phyloP scores from a whole-genome alignment of 2,797 vertebrate species.

The Ispidina picta region DNA sequence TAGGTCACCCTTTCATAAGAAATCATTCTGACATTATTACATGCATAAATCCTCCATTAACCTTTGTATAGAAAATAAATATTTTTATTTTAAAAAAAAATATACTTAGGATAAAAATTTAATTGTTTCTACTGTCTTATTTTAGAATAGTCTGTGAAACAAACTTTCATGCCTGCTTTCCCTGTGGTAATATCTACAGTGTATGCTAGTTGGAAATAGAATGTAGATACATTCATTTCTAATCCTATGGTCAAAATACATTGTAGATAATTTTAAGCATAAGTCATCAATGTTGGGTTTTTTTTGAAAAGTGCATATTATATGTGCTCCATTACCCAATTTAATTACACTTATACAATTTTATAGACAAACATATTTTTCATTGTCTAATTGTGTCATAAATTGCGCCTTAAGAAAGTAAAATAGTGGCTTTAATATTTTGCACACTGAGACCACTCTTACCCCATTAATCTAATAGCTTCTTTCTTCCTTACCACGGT shows the following conservation, averaged over 20 bases:
- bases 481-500: background rate
- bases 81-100: background rate
- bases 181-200: background rate
- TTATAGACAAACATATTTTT: background rate
- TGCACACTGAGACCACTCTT: background rate
- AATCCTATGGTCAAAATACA: background rate
- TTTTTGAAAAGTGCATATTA: background rate
- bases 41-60: constrained; percentile 6
- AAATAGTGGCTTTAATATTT: background rate
- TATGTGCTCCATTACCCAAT: background rate
- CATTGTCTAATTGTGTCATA: background rate
- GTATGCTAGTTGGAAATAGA: background rate
- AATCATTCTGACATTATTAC: constrained; percentile 22
- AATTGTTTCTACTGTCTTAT: background rate
- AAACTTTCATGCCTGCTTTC: background rate
- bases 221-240: background rate
- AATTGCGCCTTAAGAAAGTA: background rate
- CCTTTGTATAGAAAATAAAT: background rate
- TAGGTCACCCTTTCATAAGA: background rate
- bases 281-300: background rate
- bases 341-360: constrained; percentile 37
- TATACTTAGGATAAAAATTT: background rate
- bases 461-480: background rate
- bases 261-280: background rate
- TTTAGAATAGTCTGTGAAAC: background rate